Base-by-base conservation (phyloP, 1,140 invertebrate genomes). In the Fopius arisanus region DNA sequence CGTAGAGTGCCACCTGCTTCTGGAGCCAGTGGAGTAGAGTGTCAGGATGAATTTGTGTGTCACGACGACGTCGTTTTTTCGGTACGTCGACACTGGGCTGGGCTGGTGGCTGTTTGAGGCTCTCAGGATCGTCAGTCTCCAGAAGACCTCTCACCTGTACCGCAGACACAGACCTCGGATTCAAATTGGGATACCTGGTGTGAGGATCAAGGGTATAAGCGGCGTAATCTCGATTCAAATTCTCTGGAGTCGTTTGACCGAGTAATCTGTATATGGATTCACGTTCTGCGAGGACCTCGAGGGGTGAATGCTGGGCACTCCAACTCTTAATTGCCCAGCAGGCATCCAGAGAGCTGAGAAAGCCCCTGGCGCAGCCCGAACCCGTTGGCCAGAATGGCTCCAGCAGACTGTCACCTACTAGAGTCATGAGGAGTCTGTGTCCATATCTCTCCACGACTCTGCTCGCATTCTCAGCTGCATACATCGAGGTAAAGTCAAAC, bases 401-500 rank as follows among this genome's bases (percentile, higher is more conserved):
- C 9, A 99, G 89, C 29, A 99, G 89, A 89, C 96, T 97, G 85
- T 99, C 98, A 1, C 98, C 98, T 5, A 99, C 97, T 43, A 99
- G 90, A 71, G 92, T 94, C 88, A 96, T 94, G 0, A 99, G 87
- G 2, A 99, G 87, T 62, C 92, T 91, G 76, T 96, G 93, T 0
- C 94, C 94, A 74, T 93, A 88, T 67, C 93, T 89, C 83, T 97
- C 93, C 0, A 96, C 80, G 14, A 97, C 91, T 70, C 95, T 89
- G 78, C 93, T 95, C 23, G 97, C 95, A 89, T 98, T 98, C 86
- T 98, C 96, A 0, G 98, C 96, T 3, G 96, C 96, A 88, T 97
- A 99, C 95, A 99, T 97, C 0, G 97, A 98, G 0, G 98, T 99
- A 84, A 99, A 99, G 87, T 99, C 98, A 88, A 99, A 99, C 92